Evolutionary conservation across 30 jellyfish, hydroid and myxozoan genomes (phyloP), one percentile per base, ranked within the genome.

Genomic region (Cassiopea xamachana): DNA sequence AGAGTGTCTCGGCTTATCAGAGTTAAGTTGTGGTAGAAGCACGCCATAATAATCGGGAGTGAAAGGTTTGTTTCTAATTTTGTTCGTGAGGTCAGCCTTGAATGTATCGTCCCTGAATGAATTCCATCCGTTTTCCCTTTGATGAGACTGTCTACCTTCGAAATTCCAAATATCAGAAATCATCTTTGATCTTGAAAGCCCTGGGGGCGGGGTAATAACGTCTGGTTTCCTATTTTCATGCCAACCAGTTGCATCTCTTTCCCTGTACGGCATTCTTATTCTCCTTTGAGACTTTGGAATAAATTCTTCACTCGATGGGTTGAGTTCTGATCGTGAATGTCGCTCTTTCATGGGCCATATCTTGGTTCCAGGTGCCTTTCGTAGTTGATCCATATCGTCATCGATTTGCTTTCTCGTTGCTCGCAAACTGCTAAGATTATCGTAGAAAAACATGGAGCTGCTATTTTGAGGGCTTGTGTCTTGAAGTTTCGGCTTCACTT

Each of bases 251-350:
- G 78, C 79, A 59, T 82, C 92, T 48, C 92, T 68, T 60, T 87
- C 86, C 8, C 97, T 75, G 77, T 79, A 91, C 14, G 86, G 93
- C 60, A 80, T 81, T 74, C 75, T 71, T 45, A 82, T 67, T 51
- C 86, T 83, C 45, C 98, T 85, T 47, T n/a, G 89, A 60, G 98
- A 79, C n/a, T 93, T 80, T 46, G 99, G 99, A 39, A 96, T 93
- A 75, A 96, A 96, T 77, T 96, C 99, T 74, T 93, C 92, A 87
- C 98, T 93, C 27, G 97, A 98, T n/a, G 99, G 98, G 64, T 98
- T 92, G 47, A 96, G 97, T 17, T 91, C 96, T 48, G 96, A 81
- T 55, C 87, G 79, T 82, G 84, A 77, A 9, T 74, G 89, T 58
- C 88, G 51, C 75, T 68, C 93, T 7, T 72, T 70, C 46, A 79